Evolutionary conservation across 2,113 vertebrate genomes (phyloP).

Genomic region (Cyphomyrus discorhynchus): DNA sequence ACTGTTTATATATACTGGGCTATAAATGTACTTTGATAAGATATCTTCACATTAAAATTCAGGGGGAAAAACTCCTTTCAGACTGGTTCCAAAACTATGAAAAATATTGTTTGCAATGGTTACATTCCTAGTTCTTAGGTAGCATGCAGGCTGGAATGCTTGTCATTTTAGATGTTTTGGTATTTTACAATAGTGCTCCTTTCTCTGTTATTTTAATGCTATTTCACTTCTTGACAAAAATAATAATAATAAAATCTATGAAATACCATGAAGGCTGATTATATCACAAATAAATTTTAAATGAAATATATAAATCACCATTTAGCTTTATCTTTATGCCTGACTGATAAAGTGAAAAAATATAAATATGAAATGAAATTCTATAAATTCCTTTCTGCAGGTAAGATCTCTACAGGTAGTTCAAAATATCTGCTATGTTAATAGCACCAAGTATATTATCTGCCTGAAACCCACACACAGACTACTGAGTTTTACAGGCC

Average conservation of each 20-base stretch:
- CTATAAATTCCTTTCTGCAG: background rate
- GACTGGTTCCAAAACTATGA: background rate
- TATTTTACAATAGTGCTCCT: background rate
- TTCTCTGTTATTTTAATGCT: background rate
- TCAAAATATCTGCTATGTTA: background rate
- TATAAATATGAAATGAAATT: background rate
- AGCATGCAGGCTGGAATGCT: background rate
- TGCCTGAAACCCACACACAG: background rate
- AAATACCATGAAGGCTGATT: background rate
- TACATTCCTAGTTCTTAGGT: background rate
- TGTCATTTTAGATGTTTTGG: background rate
- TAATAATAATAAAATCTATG: background rate
- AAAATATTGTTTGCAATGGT: background rate
- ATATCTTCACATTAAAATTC: background rate
- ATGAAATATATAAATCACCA: background rate
- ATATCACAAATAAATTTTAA: background rate
- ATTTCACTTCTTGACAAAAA: background rate
- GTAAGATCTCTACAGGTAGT: background rate
- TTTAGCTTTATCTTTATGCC: background rate
- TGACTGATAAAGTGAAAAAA: background rate
- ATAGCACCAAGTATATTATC: background rate
- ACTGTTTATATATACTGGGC: background rate
- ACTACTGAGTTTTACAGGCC: conserved; percentile 50
- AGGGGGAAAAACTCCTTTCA: background rate
- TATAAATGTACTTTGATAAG: background rate